Evolutionary conservation across 2,797 vertebrate species (phyloP), one percentile per base, ranked within the genome.

Genomic region (Semotilus atromaculatus): DNA sequence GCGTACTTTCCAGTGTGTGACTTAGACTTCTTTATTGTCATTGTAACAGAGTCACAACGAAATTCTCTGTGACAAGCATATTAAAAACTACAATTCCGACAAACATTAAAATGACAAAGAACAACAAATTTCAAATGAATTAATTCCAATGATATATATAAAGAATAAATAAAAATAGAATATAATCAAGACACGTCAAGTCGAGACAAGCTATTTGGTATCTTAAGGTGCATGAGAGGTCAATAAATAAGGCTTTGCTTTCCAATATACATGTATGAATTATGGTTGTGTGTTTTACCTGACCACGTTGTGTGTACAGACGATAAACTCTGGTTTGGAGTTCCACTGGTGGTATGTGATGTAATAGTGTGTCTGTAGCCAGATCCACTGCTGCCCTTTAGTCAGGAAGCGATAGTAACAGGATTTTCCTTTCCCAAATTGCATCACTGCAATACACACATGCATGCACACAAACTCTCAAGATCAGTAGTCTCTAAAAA

Each of bases 331-430:
- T 0, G 97, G 96, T 88, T 97, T 97, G 93, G 96, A 98, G 91
- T 97, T 98, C 97, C 97, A 98, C 92, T 98, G 97, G 91, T 97
- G 96, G 91, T 96, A 98, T 11, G 96, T 97, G 90, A 96, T 96
- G 93, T 97, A 97, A 93, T 97, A 97, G 82, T 97, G 96, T 21
- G 96, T 97, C 93, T 97, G 96, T 82, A 97, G 91, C 97, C 96
- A 96, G 81, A 97, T 97, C 96, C 96, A 97, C 90, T 97, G 96
- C 90, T 98, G 96, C 76, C 96, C 96, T 94, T 98, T 97, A 88
- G 96, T 97, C 90, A 97, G 92, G 91, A 97, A 97, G 74, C 96
- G 94, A 90, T 97, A 97, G 90, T 97, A 97, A 93, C 96, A 98
- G 79, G 96, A 98, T 91, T 97, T 97, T 71, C 97, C 96, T 92